A percentile compares a stretch with the other conserved stretches of the same genome.
These are phyloP conservation scores for Drosophila pandora DNA, from an alignment of 1,140 invertebrate genomes.

Conservation along the genomic window DNA sequence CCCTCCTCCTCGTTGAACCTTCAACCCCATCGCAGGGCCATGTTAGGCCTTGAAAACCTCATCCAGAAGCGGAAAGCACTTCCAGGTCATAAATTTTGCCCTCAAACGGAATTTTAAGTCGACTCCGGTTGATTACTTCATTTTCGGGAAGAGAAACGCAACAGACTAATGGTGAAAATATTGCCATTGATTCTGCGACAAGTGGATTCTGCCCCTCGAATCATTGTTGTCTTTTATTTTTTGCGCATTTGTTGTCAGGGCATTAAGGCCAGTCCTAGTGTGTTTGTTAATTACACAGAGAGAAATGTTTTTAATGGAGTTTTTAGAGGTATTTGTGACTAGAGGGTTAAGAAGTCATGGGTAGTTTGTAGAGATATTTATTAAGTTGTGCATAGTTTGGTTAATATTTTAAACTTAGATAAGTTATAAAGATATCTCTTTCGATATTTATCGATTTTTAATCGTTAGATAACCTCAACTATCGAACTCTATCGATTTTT, in stretches of 20 bases:
- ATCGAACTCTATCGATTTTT: too few relatives aligned
- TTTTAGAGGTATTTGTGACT: neutral
- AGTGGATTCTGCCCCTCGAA: constrained; percentile 52
- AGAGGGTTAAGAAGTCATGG: too few relatives aligned
- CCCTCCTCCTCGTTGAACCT: neutral
- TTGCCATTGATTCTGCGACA: constrained; percentile 79
- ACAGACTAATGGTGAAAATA: constrained; percentile 73
- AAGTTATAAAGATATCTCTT: too few relatives aligned
- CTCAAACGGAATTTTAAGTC: constrained; percentile 60
- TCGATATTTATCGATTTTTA: too few relatives aligned
- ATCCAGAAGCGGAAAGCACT: constrained; percentile 17
- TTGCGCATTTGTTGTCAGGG: constrained; percentile 45
- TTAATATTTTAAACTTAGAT: too few relatives aligned
- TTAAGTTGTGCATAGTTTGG: too few relatives aligned
- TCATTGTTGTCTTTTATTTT: constrained; percentile 2
- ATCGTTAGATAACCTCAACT: too few relatives aligned
- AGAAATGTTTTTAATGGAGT: neutral
- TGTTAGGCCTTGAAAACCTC: constrained; percentile 12
- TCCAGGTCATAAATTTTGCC: constrained; percentile 69
- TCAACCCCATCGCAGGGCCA: constrained; percentile 17
- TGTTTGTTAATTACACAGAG: neutral
- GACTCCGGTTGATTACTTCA: constrained; percentile 55
- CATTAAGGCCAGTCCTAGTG: neutral
- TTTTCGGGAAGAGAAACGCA: constrained; percentile 33
- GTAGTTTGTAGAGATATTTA: too few relatives aligned